Percentiles rank a stretch among this genome's conserved stretches.
Evolutionary conservation across 2,797 vertebrate genomes (phyloP).

Genomic region (Manis javanica): DNA sequence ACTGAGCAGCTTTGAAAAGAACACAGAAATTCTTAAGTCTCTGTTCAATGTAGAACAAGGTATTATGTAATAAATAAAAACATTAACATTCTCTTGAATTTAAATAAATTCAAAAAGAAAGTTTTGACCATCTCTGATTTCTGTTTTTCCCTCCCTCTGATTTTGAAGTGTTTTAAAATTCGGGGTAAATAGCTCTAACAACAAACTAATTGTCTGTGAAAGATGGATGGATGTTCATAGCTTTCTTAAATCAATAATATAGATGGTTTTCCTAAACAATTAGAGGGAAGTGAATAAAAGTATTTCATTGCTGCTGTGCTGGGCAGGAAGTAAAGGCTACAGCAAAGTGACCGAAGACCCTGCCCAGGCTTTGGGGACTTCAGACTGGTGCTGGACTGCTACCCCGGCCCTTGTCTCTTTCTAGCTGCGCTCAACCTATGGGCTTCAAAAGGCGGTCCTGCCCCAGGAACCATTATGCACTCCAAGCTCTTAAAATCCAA

Average conservation of each 20-base stretch:
- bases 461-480: background rate
- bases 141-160: conserved; percentile 10
- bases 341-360: background rate
- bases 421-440: background rate
- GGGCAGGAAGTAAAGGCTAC: background rate
- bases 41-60: conserved; percentile 47
- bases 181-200: conserved; percentile 7
- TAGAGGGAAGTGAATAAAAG: conserved; percentile 56
- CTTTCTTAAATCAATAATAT: conserved; percentile 61
- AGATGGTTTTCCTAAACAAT: conserved; percentile 50
- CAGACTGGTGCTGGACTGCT: background rate
- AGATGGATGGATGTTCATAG: conserved; percentile 58
- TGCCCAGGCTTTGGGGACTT: background rate
- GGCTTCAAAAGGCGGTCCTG: background rate
- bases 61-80: conserved; percentile 62
- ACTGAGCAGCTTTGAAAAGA: conserved; percentile 44
- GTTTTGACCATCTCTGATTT: conserved; percentile 20
- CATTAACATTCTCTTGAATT: conserved; percentile 57
- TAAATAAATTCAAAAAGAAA: conserved; percentile 21
- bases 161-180: conserved; percentile 66
- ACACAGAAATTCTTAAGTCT: conserved; percentile 34
- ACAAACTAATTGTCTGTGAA: conserved; percentile 61
- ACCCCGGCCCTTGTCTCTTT: background rate
- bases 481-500: conserved; percentile 1
- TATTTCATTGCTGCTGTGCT: conserved; percentile 24